A percentile compares a stretch with the other conserved stretches of the same genome.
These are phyloP conservation scores for Ethmia dodecea DNA, from an alignment of 2,888 invertebrate genomes.

Conservation along the genomic window DNA sequence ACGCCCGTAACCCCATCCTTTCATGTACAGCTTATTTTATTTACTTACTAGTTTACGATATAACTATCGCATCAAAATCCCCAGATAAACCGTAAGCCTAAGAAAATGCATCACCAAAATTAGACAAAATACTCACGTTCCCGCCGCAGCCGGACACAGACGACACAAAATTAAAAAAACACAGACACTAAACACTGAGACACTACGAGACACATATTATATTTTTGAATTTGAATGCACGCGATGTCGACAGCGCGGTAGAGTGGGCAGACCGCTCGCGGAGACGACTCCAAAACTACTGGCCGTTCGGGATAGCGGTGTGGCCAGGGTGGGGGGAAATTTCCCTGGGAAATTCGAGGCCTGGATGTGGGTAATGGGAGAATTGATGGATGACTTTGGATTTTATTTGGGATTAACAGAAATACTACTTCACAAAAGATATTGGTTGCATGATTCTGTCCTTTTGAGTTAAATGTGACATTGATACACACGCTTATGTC, in stretches of 20 bases:
- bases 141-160: not conserved
- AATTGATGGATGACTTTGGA: conserved; percentile 15
- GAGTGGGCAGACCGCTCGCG: conserved; percentile 35
- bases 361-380: conserved; percentile 16
- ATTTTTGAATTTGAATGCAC: conserved; percentile 30
- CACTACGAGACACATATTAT: conserved; percentile 26
- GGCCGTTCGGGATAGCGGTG: conserved; percentile 42
- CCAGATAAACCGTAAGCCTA: not conserved
- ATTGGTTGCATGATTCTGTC: too few species aligned
- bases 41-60: conserved; percentile 16
- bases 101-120: conserved; percentile 5
- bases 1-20: too few species aligned
- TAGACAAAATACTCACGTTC: conserved; percentile 2
- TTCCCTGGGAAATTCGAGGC: conserved; percentile 23
- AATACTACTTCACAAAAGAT: too few species aligned
- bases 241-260: conserved; percentile 30
- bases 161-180: conserved; percentile 10
- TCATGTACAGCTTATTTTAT: too few species aligned
- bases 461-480: too few species aligned
- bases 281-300: conserved; percentile 59
- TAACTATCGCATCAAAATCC: conserved; percentile 14
- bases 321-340: conserved; percentile 31
- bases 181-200: conserved; percentile 29
- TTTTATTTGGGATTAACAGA: too few species aligned
- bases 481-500: too few species aligned